Evolutionary conservation across 2,113 vertebrate genomes (phyloP).

Genomic region (Megalops atlanticus): DNA sequence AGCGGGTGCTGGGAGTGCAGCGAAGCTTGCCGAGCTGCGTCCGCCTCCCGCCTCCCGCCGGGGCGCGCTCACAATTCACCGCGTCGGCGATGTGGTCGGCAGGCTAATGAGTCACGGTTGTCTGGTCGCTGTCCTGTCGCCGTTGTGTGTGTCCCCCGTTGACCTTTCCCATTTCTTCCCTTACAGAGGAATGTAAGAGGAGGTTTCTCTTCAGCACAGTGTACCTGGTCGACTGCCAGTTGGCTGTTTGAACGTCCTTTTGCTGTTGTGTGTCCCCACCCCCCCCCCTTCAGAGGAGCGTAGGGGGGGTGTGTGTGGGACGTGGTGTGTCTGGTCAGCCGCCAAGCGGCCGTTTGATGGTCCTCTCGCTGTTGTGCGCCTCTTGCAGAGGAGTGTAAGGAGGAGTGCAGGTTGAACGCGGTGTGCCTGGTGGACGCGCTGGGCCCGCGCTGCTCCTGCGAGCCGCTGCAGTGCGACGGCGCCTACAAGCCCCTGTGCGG

Average conservation of each 20-base stretch:
- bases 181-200: too few species aligned
- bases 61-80: too few species aligned
- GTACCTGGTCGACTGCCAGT: too few species aligned
- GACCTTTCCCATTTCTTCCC: too few species aligned
- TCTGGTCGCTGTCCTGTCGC: too few species aligned
- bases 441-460: slow-evolving; percentile 82
- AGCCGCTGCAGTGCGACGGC: slow-evolving; percentile 83
- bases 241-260: not conserved
- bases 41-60: not conserved
- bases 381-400: slow-evolving; percentile 83
- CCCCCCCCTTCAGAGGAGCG: slow-evolving; percentile 63
- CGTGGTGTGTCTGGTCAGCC: slow-evolving; percentile 81
- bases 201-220: not conserved
- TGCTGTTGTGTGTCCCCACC: not conserved
- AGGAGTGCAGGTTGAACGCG: slow-evolving; percentile 76
- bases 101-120: too few species aligned
- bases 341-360: too few species aligned
- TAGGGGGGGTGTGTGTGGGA: slow-evolving; percentile 77
- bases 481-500: slow-evolving; percentile 84
- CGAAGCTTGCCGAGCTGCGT: not conserved
- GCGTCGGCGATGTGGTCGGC: too few species aligned
- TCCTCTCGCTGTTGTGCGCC: not conserved
- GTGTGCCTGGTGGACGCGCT: slow-evolving; percentile 83
- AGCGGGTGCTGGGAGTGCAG: not conserved
- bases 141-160: too few species aligned